phyloP scores from a whole-genome alignment of 30 jellyfish, hydroid and myxozoan species.

The Morbakka virulenta region DNA sequence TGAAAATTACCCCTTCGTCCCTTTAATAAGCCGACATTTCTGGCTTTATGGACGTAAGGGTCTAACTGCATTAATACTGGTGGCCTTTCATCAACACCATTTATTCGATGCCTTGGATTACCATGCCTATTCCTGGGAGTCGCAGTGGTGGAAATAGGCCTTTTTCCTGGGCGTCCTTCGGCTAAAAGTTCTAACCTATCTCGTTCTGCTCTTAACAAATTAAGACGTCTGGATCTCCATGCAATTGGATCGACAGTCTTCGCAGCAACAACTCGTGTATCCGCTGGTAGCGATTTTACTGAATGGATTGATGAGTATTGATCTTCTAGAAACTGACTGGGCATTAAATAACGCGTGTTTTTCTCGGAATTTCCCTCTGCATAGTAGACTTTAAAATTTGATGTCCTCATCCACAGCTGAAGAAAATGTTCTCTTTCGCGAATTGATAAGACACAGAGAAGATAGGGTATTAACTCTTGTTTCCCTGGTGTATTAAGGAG shows the following conservation, averaged over 20 bases:
- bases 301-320: background rate
- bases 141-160: too few species aligned
- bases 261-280: background rate
- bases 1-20: too few species aligned
- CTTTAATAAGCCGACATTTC: background rate
- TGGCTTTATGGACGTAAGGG: background rate
- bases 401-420: slow-evolving; percentile 64
- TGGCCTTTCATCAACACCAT: background rate
- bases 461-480: slow-evolving; percentile 61
- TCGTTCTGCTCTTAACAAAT: background rate
- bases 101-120: background rate
- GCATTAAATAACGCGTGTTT: background rate
- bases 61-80: background rate
- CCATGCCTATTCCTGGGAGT: background rate
- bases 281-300: background rate
- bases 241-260: background rate
- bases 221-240: background rate
- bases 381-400: slow-evolving; percentile 37
- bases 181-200: background rate
- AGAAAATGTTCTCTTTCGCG: slow-evolving; percentile 63
- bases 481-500: slow-evolving; percentile 45
- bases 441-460: slow-evolving; percentile 34
- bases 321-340: background rate
- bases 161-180: background rate
- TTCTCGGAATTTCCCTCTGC: background rate